A percentile compares a stretch with the other conserved stretches of the same genome.
Evolutionary conservation across 2,113 vertebrate genomes (phyloP).

Genomic region (Cryptomyrus ogoouensis): DNA sequence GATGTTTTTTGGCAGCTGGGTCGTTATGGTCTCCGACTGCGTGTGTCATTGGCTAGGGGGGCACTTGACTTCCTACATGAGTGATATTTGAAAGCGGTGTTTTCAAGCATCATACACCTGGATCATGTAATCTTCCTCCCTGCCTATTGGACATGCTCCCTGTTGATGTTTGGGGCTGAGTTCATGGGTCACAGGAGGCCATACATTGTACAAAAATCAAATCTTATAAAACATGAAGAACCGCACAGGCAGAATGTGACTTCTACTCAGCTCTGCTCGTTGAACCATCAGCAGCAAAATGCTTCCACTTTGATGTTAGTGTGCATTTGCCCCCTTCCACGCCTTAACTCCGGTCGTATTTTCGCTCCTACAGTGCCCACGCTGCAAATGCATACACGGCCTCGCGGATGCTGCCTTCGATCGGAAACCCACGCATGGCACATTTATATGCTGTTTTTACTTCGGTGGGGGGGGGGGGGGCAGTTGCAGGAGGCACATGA

Average conservation of each 20-base stretch:
- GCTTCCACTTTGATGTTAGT: background rate
- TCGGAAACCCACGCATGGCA: background rate
- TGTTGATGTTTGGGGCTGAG: background rate
- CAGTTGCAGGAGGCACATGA: background rate
- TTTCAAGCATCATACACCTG: conserved; percentile 47
- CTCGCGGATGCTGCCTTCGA: background rate
- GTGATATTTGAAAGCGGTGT: conserved; percentile 31
- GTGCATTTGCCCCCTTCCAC: background rate
- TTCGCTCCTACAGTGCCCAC: background rate
- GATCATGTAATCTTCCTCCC: conserved; percentile 27
- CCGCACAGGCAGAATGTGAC: background rate
- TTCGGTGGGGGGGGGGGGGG: background rate
- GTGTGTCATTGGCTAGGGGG: conserved; percentile 31
- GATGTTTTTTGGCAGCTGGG: conserved; percentile 40
- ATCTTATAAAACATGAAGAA: background rate
- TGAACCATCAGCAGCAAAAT: background rate
- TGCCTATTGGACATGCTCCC: background rate
- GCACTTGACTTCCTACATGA: background rate
- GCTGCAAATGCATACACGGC: background rate
- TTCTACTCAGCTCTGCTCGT: background rate
- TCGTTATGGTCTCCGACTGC: conserved; percentile 38
- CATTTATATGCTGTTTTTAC: background rate
- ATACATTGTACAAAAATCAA: background rate
- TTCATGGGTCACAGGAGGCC: background rate
- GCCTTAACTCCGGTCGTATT: background rate